Evolutionary conservation across 2,113 vertebrate species (phyloP), one percentile per base, ranked within the genome.

Genomic region (Scomber scombrus): DNA sequence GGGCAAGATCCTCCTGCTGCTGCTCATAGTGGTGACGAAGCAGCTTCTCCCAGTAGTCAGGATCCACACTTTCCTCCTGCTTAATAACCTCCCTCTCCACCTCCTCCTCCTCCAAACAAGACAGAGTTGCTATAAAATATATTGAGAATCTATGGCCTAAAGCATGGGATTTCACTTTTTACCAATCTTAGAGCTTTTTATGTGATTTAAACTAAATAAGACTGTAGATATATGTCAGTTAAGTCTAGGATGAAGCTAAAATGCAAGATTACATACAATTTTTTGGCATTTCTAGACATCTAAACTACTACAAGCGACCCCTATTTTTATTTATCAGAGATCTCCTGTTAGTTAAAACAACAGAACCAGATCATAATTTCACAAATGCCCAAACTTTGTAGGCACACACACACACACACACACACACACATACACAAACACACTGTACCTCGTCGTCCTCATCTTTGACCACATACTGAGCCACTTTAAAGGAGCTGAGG

Each of bases 11-110:
- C 84, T 99, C 98, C 81, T 99, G 98, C 66, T 99, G 98, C 92
- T 99, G 98, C 92, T 99, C 98, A 1, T 99, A 99, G 94, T 99
- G 98, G 89, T 99, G 98, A 29, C 98, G 95, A 55, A 99, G 95
- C 84, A 99, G 94, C 88, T 99, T 99, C 94, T 99, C 98, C 98
- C 98, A 99, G 92, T 99, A 99, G 91, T 99, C 98, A 0, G 98
- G 98, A 90, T 99, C 98, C 69, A 99, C 98, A 0, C 97, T 99
- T 86, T 99, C 98, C 78, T 99, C 98, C 91, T 99, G 98, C 87
- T 99, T 99, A 87, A 99, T 99, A 86, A 99, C 99, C 89, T 99
- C 98, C 57, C 98, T 94, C 89, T 98, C 97, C 88, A 98, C 97
- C 91, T 98, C 98, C 91, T 99, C 98, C 93, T 99, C 96, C 95